Evolutionary conservation across 2,113 vertebrate species (phyloP).

Genomic region (Petroica traversi): DNA sequence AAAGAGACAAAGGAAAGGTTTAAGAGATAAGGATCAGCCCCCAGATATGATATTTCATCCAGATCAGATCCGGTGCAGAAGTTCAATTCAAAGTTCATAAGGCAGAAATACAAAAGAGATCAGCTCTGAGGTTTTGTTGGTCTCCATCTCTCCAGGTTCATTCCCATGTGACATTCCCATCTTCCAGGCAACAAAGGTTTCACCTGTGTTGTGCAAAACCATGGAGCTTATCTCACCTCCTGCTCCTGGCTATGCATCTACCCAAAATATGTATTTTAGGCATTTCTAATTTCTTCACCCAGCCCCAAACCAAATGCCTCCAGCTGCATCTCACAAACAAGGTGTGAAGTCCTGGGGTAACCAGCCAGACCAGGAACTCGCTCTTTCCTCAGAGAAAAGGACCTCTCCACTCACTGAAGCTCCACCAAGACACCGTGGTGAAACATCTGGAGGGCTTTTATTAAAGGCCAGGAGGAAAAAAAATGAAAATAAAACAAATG

Average conservation of each 20-base stretch:
- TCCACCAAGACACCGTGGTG: not conserved
- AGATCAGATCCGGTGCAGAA: constrained; percentile 87
- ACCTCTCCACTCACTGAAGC: not conserved
- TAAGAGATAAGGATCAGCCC: constrained; percentile 95
- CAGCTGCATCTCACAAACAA: not conserved
- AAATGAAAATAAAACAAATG: too few relatives aligned
- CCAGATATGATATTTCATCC: constrained; percentile 98
- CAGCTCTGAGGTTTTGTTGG: constrained; percentile 50
- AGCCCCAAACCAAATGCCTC: constrained; percentile 32
- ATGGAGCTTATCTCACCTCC: not conserved
- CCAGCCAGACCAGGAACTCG: not conserved
- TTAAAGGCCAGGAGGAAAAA: not conserved
- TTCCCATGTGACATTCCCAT: constrained; percentile 37
- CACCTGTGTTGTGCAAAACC: not conserved
- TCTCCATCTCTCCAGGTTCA: not conserved
- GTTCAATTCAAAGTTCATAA: constrained; percentile 84
- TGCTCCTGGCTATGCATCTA: constrained; percentile 36
- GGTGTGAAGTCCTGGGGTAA: not conserved
- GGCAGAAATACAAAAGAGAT: constrained; percentile 77
- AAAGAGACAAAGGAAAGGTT: constrained; percentile 95
- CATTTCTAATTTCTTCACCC: constrained; percentile 35
- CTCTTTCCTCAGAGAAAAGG: not conserved
- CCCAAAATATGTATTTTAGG: constrained; percentile 19
- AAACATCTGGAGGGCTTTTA: not conserved
- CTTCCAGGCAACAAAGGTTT: constrained; percentile 57